Base-by-base conservation (phyloP, 2,888 invertebrate species). In the Heteropelma amictum region DNA sequence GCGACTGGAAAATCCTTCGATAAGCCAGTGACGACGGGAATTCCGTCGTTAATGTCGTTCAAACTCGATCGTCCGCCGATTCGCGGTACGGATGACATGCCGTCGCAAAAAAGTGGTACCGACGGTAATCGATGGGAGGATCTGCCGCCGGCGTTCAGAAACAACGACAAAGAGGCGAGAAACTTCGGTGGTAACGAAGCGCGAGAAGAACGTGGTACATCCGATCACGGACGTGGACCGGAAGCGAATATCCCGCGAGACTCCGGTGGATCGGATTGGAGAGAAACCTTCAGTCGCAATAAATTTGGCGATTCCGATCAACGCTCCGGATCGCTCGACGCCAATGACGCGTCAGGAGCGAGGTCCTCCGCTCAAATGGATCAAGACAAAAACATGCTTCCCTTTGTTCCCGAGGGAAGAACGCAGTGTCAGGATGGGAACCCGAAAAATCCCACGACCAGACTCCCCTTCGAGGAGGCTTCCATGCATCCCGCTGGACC, bases 41-140 rank as follows among this genome's bases (percentile, higher is more conserved):
- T 82, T 60, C 83, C 83, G 8, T 82, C 83, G 3, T 67, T 83
- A 7, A 77, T 81, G 58, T 76, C 80, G 1, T 64, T 83, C 8
- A 77, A 83, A 64, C 72, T 81, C 28, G 81, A 83, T 19, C 53
- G 61, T 1, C 72, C 77, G 3, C 53, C 17, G n/a, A 64, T 60
- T 2, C 17, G n/a, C n/a, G n/a, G 23, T 5, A n/a, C 47, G 17
- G 64, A 64, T n/a, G 67, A 58, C 1, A 42, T 10, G 30, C 21
- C 38, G 1, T 19, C 30, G 1, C 30, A 53, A 12, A 21, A 47
- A 10, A 60, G 51, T 19, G 47, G 49, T 10, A 47, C 53, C 0
- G 68, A 68, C 1, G 54, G 14, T 0, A 51, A 70, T 42, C 63
- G 30, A 33, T 23, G 56, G 19, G 45, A 53, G 17, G 75, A 76